Percentiles rank a stretch among this genome's conserved stretches.
Evolutionary conservation across 1,140 invertebrate species (phyloP).

Genomic region (Drosophila tropicalis): DNA sequence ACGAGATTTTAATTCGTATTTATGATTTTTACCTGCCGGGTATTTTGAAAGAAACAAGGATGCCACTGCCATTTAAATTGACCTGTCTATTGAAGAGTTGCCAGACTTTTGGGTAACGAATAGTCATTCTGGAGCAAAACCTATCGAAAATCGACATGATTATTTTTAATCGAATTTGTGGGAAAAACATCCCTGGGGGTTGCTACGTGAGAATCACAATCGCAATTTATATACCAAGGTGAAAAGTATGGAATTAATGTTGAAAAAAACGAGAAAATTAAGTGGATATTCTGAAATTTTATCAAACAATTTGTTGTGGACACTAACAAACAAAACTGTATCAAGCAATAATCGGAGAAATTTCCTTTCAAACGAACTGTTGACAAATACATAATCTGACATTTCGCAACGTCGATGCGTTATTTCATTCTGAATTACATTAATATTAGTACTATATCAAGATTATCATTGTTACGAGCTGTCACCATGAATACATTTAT

Average conservation of each 20-base stretch:
- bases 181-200: background rate
- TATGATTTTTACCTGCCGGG: conserved; percentile 7
- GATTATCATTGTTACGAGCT: conserved; percentile 22
- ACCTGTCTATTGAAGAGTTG: background rate
- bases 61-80: background rate
- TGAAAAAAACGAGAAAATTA: conserved; percentile 65
- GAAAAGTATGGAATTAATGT: conserved; percentile 75
- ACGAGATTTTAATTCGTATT: conserved; percentile 2
- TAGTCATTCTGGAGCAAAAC: too few species aligned
- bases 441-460: conserved; percentile 29
- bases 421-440: conserved; percentile 58
- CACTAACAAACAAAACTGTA: conserved; percentile 26
- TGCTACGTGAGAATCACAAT: conserved; percentile 47
- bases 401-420: conserved; percentile 59
- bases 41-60: background rate
- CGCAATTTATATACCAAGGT: conserved; percentile 57
- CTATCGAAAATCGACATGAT: background rate
- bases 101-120: conserved; percentile 8
- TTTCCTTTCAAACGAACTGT: conserved; percentile 16
- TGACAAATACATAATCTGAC: conserved; percentile 30
- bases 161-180: background rate
- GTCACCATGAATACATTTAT: conserved; percentile 50
- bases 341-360: conserved; percentile 40
- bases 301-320: conserved; percentile 48
- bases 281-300: conserved; percentile 45